These are phyloP conservation scores for Branchellion lobata DNA, from an alignment of 2,888 invertebrate species.

Conservation along the genomic window DNA sequence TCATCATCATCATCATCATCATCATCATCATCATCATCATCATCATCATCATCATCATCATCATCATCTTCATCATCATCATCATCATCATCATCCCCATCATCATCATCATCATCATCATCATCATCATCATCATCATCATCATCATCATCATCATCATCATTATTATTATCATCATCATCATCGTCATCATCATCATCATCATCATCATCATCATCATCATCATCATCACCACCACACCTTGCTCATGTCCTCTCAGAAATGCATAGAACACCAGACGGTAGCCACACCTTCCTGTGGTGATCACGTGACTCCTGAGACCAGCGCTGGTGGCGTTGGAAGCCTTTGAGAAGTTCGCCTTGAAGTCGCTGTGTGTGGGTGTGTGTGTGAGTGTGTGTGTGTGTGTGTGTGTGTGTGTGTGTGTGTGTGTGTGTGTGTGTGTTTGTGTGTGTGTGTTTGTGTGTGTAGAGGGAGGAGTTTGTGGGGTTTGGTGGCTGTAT, in stretches of 20 bases:
- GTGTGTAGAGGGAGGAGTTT: no score
- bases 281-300: not conserved
- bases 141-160: not conserved
- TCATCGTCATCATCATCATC: not conserved
- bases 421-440: no score
- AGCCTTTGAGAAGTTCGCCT: not conserved
- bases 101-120: not conserved
- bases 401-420: no score
- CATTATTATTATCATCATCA: not conserved
- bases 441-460: no score
- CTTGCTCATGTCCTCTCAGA: not conserved
- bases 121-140: not conserved
- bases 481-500: no score
- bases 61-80: not conserved
- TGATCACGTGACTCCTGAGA: not conserved
- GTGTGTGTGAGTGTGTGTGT: no score
- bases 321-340: no score
- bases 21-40: not conserved
- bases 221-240: not conserved
- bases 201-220: not conserved
- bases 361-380: constrained; percentile 9
- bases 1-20: constrained; percentile 3
- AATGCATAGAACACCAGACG: not conserved
- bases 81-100: not conserved
- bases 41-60: not conserved